Base-by-base conservation (phyloP, 2,797 vertebrate genomes). In the Sebastes variabilis region DNA sequence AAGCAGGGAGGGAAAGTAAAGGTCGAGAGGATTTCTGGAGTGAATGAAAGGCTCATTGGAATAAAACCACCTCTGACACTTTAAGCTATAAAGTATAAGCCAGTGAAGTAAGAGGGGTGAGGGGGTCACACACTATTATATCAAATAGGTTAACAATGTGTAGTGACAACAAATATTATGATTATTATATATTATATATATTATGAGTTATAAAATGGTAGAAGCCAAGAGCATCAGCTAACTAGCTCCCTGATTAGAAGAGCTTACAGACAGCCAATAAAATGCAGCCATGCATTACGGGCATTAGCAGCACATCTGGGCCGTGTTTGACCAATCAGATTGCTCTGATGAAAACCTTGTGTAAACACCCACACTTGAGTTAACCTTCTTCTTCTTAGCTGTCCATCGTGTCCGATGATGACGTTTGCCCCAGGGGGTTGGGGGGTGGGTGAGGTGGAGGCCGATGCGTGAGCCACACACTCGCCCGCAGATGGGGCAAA, bases 291-390 rank as follows among this genome's bases (percentile, higher is more conserved):
- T 59, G 34, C 25, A 52, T 82, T 77, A 58, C 3, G 30, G 49
- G 62, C 34, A 79, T 81, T 70, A 70, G 72, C 56, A 24, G 70
- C 59, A 82, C 67, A 78, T 80, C 77, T 81, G 79, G 73, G 66
- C 60, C 7, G 5, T 32, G 13, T 25, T 27, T 14, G 42, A 79
- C 75, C 60, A 69, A 34, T 87, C 73, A 34, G 69, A 24, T 59
- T 49, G 62, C 34, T 75, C 32, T 54, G 20, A 74, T 72, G 46
- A 72, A 56, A 80, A 18, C 24, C 0, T 54, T 66, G 58, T 60
- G 32, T 66, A 72, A 72, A 70, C 59, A 38, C 34, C 49, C 38
- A 54, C 27, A 64, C 30, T 58, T 25, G 24, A 14, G 55, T 56
- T 56, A 25, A 60, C 42, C 34, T 36, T 36, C 34, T 36, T 36